Evolutionary conservation across 2,888 invertebrate genomes (phyloP), one percentile per base, ranked within the genome.

Genomic region (Volucella inflata): DNA sequence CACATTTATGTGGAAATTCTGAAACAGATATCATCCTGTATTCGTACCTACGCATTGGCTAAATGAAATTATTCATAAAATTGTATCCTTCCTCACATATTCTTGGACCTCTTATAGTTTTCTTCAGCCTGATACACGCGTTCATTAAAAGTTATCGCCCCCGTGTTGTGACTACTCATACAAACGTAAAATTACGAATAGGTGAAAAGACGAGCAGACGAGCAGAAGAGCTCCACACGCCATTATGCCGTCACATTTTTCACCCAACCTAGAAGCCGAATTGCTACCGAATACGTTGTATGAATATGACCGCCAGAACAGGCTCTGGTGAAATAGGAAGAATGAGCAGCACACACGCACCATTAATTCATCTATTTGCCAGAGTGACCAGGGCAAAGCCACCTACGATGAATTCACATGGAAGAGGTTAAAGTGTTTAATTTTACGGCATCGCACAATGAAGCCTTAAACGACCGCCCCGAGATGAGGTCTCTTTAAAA

Each of bases 401-500:
- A 87, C 87, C 87, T 82, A 87, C 87, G 87, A 82, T 68, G 87
- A 78, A 82, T 82, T 82, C 87, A 82, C 82, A 81, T 85, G 74
- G 78, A 81, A 77, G 81, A 81, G 76, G 81, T 87, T 77, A 81
- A 87, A 87, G 77, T 87, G 87, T 78, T 87, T 87, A 87, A 78
- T 87, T 78, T 81, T 87, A 82, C 70, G 77, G 87, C 82, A 85
- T 59, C 68, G 74, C 77, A 82, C 87, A 82, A 78, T 78, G 81
- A 85, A 72, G 81, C 76, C 76, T 78, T 67, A 67, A 85, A 72
- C 60, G 81, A 80, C 67, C 67, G 67, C 67, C 68, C 64, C 64
- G 48, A 67, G 80, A 76, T 76, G 84, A 67, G 70, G 72, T 71
- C 80, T 70, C 53, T 55, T 65, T 60, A 72, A 11, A 59, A 62